Evolutionary conservation across 2,113 vertebrate species (phyloP), one percentile per base, ranked within the genome.

Genomic region (Grantiella picta): DNA sequence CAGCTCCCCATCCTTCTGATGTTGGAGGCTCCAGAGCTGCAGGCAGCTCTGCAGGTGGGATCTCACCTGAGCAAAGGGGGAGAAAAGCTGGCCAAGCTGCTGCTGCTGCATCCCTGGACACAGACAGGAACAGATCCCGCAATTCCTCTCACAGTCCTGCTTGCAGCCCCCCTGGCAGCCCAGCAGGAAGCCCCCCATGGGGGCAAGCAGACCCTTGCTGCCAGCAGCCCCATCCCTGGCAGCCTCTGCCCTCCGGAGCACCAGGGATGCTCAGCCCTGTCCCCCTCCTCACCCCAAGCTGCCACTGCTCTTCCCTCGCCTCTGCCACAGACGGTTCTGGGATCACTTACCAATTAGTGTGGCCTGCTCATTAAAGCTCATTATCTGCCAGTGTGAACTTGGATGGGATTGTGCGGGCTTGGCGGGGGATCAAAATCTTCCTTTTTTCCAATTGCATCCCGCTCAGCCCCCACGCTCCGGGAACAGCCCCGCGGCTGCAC

Each of bases 301-400:
- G 90, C 76, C 21, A 4, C 72, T 54, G 89, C 71, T 89, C 83
- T 71, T 89, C 89, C 91, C 85, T 85, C 3, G 5, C 69, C 83
- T 92, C 86, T 90, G 83, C 95, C 92, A 75, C 84, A 89, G 92
- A 82, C 78, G 2, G 82, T 61, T 89, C 87, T 95, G 95, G 84
- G 91, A 95, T 96, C 95, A 80, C 91, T 96, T 94, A 90, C 89
- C 92, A 96, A 95, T 97, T 95, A 96, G 92, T 85, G 84, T 82
- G 94, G 78, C 89, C 95, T 89, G 91, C 96, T 96, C 89, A 93
- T 96, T 96, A 96, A 86, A 90, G 79, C 96, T 97, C 91, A 95
- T 96, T 96, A 95, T 95, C 95, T 95, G 91, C 94, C 87, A 92
- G 91, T 80, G 90, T 94, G 92, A 96, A 93, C 79, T 94, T 94